Base-by-base conservation (phyloP, 2,113 vertebrate genomes). In the Pseudorectes ferrugineus region DNA sequence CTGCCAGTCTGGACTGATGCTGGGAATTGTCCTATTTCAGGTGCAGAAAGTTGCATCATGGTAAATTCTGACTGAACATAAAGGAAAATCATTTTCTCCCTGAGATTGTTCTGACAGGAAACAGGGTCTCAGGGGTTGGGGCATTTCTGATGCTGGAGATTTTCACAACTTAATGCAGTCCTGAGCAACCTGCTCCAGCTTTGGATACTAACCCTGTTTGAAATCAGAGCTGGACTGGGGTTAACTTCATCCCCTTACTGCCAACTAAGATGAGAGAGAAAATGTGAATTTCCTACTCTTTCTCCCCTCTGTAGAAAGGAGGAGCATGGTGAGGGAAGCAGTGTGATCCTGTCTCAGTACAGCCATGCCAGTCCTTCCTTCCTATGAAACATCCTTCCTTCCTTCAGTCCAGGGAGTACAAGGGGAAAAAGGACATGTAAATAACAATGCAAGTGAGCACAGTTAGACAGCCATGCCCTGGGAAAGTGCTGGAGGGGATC, bases 381-480 rank as follows among this genome's bases (percentile, higher is more conserved):
- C 94, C 95, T 83, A 38, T 83, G 78, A 92, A 90, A 91, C 78
- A 66, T 92, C 88, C 88, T 89, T 92, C 89, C 90, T 93, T 91
- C 80, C 86, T 77, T 87, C 80, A 49, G 79, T 46, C 38, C 67
- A 80, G 51, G 51, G 54, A 92, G 63, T 46, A 42, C 59, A 67
- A 78, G 59, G 48, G 33, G 48, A 3, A 51, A 85, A 94, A 66
- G 63, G 48, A 35, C 68, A 80, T 1, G 1, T 35, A 51, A 93
- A 93, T 46, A 88, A 80, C 68, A 78, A 26, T 5, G 4, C 0
- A 3, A 49, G 38, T 36, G 59, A 72, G 48, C 1, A 8, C n/a
- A 6, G 31, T 65, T 57, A 79, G 67, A 35, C 66, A 72, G 61
- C 75, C 38, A 1, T 65, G 58, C 77, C 51, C 68, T 85, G 68